phyloP scores from a whole-genome alignment of 2,113 vertebrate genomes.

The Callipepla squamata region DNA sequence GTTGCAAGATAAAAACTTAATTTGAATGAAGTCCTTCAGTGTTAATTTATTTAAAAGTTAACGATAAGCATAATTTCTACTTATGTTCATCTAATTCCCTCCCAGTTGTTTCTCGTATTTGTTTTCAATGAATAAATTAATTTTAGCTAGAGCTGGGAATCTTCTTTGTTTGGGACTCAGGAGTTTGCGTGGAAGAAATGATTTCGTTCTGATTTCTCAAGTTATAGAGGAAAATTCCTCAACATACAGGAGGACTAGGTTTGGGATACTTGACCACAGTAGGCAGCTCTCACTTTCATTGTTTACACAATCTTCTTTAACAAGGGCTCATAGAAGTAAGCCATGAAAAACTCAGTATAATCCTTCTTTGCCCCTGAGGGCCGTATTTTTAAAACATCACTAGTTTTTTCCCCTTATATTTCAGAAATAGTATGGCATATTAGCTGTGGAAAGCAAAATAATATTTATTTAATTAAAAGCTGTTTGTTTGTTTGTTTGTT shows the following conservation, averaged over 20 bases:
- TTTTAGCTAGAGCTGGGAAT: neutral
- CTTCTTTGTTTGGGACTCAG: neutral
- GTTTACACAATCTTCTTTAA: neutral
- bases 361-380: neutral
- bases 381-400: neutral
- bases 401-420: rapidly evolving
- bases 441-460: neutral
- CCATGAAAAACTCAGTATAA: neutral
- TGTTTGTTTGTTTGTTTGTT: neutral
- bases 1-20: neutral
- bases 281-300: neutral
- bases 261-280: neutral
- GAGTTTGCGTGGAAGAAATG: neutral
- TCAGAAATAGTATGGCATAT: neutral
- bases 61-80: neutral
- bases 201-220: neutral
- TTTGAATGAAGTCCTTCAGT: neutral
- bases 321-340: neutral
- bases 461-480: neutral
- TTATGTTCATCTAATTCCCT: neutral
- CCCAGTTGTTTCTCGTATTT: neutral
- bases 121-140: neutral
- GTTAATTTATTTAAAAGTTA: neutral
- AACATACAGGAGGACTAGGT: neutral
- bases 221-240: neutral